phyloP scores from a whole-genome alignment of 1,140 invertebrate species.

The Drosophila ercepeae region DNA sequence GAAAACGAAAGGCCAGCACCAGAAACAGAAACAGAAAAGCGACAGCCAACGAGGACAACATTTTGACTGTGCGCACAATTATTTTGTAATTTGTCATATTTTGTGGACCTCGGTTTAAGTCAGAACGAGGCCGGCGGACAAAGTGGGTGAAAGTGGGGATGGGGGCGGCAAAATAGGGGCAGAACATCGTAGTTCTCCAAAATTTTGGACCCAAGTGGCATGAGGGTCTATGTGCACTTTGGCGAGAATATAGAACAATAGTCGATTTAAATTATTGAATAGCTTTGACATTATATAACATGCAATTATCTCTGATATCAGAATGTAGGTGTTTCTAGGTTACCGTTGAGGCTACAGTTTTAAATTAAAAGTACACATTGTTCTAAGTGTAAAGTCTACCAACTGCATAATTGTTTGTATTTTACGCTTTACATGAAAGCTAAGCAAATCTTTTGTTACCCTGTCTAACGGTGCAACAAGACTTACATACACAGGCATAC shows the following conservation, averaged over 20 bases:
- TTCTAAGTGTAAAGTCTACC: constrained; percentile 7
- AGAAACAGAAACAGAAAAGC: neutral
- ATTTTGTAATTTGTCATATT: constrained; percentile 81
- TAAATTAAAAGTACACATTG: neutral
- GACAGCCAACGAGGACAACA: constrained; percentile 55
- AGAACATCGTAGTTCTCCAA: constrained; percentile 53
- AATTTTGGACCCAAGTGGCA: constrained; percentile 71
- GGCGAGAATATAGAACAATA: neutral
- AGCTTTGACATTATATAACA: neutral
- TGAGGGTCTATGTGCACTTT: constrained; percentile 53
- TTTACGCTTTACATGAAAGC: constrained; percentile 82
- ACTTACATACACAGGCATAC: neutral
- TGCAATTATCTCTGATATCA: neutral
- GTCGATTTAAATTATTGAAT: neutral
- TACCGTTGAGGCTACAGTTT: neutral
- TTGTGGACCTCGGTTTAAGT: constrained; percentile 51
- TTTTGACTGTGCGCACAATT: constrained; percentile 77
- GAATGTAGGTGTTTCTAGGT: neutral
- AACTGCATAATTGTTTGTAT: constrained; percentile 81
- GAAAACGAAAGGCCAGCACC: constrained; percentile 18
- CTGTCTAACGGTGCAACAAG: constrained; percentile 66
- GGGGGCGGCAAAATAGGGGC: neutral
- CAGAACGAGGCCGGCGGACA: constrained; percentile 3
- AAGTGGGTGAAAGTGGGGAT: neutral
- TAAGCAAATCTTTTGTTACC: constrained; percentile 81